These are phyloP conservation scores for Oscheius sp. DNA, from an alignment of 2,888 invertebrate species.

Conservation along the genomic window DNA sequence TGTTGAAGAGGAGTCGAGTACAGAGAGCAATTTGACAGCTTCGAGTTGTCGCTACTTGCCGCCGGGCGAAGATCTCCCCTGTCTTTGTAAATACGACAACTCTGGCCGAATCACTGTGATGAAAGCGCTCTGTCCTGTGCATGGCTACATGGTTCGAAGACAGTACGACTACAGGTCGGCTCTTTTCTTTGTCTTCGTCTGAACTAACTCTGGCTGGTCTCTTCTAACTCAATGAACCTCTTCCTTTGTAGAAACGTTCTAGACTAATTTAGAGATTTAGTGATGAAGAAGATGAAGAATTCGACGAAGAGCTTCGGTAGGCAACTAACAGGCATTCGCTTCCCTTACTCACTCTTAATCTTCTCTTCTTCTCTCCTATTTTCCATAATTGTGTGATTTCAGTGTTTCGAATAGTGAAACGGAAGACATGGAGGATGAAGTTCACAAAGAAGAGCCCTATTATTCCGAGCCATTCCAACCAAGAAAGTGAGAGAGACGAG, in stretches of 20 bases:
- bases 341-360: not conserved
- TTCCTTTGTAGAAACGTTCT: too few relatives aligned
- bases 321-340: not conserved
- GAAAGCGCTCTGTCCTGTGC: constrained; percentile 68
- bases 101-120: constrained; percentile 56
- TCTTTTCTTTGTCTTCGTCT: not conserved
- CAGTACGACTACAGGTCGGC: constrained; percentile 55
- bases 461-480: constrained; percentile 41
- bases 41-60: constrained; percentile 58
- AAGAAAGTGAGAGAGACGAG: constrained; percentile 1
- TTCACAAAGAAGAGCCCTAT: constrained; percentile 55
- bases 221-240: not conserved
- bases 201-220: not conserved
- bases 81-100: constrained; percentile 65
- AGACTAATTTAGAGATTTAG: too few relatives aligned
- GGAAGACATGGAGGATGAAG: constrained; percentile 49
- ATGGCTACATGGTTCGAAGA: constrained; percentile 65
- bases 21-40: constrained; percentile 28
- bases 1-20: constrained; percentile 41
- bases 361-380: not conserved
- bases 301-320: not conserved
- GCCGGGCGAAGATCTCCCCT: constrained; percentile 67
- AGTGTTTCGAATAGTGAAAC: constrained; percentile 54
- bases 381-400: too few relatives aligned
- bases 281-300: constrained; percentile 2